Conservation (phyloP, 2,797 vertebrate genomes). For the Neoniphon sammara region DNA sequence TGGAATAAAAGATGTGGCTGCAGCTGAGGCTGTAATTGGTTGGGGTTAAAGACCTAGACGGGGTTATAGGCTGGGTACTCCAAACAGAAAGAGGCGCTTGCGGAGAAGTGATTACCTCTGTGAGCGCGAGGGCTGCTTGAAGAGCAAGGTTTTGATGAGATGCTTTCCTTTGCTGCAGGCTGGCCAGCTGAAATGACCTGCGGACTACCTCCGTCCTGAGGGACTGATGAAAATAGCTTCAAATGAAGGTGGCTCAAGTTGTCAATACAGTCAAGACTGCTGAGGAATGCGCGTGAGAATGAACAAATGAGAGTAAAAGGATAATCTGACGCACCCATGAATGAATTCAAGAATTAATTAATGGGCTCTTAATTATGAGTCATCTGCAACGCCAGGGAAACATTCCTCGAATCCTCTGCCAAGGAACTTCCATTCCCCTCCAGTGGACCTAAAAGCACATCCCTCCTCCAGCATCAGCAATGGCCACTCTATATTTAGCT, state of each 20-base stretch:
- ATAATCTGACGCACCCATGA: constrained; percentile 3
- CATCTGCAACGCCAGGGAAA: constrained; percentile 26
- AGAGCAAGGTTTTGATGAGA: constrained; percentile 17
- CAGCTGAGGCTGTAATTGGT: constrained; percentile 30
- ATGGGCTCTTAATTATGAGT: constrained; percentile 47
- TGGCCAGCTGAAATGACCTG: constrained; percentile 16
- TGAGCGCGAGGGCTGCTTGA: constrained; percentile 6
- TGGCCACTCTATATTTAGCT: constrained; percentile 60
- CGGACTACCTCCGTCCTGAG: background rate
- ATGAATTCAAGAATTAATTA: constrained; percentile 49
- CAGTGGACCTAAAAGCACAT: constrained; percentile 43
- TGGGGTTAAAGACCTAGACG: constrained; percentile 40
- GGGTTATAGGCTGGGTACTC: constrained; percentile 5
- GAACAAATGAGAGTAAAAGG: background rate
- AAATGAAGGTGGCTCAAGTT: constrained; percentile 26
- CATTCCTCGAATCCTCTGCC: constrained; percentile 51
- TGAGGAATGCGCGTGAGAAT: background rate
- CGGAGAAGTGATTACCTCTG: constrained; percentile 12
- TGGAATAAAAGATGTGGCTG: constrained; percentile 20
- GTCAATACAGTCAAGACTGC: constrained; percentile 21
- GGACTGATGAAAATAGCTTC: constrained; percentile 13
- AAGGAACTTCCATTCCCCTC: constrained; percentile 53
- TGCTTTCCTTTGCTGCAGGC: background rate
- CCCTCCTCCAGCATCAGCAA: constrained; percentile 48
- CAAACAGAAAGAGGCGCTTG: constrained; percentile 8